Base-by-base conservation (phyloP, 2,113 vertebrate genomes). In the Malaclemys terrapin region DNA sequence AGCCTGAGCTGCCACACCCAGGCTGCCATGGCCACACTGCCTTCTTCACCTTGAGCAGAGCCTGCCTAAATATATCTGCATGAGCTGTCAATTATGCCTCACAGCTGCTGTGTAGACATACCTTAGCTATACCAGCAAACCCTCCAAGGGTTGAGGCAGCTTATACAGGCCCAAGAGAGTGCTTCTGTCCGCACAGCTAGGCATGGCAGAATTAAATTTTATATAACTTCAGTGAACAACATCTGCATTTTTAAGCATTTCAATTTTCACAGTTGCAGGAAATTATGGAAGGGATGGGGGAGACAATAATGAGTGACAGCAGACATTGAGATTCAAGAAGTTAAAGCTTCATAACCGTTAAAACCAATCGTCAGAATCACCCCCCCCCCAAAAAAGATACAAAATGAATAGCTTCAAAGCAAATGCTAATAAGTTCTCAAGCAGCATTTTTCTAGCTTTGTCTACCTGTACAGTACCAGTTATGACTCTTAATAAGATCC, bases 401-500 rank as follows among this genome's bases (percentile, higher is more conserved):
- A 17, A 62, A 62, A 31, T 7, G 59, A 62, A 62, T 8, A 65
- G 13, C 62, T 16, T 14, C 35, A 65, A 17, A 65, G 31, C 62
- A 65, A 65, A 65, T 14, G 6, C 31, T 35, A 59, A 25, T 27
- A 35, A 35, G 31, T 65, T 65, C 31, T 65, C 62, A 65, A 65
- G 31, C 13, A 35, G 62, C 62, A 65, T 35, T 65, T 65, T 65
- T 35, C 62, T 35, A 65, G 62, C 31, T 12, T 31, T 65, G 31
- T 13, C 31, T 65, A 31, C 31, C 62, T 35, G 31, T 16, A 31
- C 13, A 45, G 6, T 45, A 45, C 45, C 42, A 42, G 42, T 42
- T 42, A 38, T 0, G 2, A 29, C 1, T 16, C 52, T n/a, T 0
- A 3, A 0, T 6, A 0, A 53, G 85, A n/a, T 9, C 24, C 47